Evolutionary conservation across 2,888 invertebrate species (phyloP), one percentile per base, ranked within the genome.

Genomic region (Hyppa rectilinea): DNA sequence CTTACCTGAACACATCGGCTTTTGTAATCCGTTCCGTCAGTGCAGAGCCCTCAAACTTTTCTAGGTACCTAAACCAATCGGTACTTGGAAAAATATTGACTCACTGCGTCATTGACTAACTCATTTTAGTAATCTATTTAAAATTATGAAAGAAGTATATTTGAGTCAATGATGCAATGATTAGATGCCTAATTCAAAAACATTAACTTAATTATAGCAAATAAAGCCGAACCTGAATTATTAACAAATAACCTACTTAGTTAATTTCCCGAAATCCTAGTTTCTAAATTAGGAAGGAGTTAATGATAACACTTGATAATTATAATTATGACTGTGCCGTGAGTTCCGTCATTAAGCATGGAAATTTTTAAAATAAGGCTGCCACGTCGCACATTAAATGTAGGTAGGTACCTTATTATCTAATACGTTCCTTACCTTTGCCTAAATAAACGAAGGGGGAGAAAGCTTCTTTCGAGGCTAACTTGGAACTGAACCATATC

Each of bases 81-180:
- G 29, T 50, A 52, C 31, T 38, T 38, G 17, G 4, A 36, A 20
- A 36, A 50, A 60, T 72, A 14, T 36, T 36, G 36, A 36, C 23
- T 71, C 43, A 36, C 26, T 40, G 17, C 43, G 29, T 58, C 40
- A 71, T 50, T 71, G 38, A 70, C 45, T 31, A 66, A 49, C 67
- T 43, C 40, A 2, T 4, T 31, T 34, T 56, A 17, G 20, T 71
- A 40, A 70, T 56, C 26, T 26, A 56, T 56, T 70, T 47, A 47
- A 49, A 59, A 70, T 29, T 20, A 53, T 31, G 31, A 67, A 50
- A 29, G 2, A 36, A 0, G 23, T n/a, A 40, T 14, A 12, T 61
- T 52, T 31, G 23, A 40, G 17, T 40, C 50, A 67, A 38, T 71
- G 61, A 72, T 52, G 61, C 59, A 71, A 70, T 40, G 52, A 45